phyloP scores from a whole-genome alignment of 2,113 vertebrate genomes.

The Calyptommatus sinebrachiatus region DNA sequence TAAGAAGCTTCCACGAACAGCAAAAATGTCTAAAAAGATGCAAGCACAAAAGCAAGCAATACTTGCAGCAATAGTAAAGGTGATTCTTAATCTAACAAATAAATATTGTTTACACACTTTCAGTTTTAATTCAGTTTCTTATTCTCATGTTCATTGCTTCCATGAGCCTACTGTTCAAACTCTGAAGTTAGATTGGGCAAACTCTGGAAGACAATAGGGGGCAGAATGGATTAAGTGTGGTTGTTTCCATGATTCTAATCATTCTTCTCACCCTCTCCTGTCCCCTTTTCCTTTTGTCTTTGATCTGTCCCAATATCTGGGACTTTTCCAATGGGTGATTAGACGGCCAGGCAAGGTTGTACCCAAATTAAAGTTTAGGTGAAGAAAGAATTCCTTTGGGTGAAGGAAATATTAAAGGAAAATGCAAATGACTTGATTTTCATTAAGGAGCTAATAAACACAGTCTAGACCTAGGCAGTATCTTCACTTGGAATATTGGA shows the following conservation, averaged over 20 bases:
- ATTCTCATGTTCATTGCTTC: too few relatives aligned
- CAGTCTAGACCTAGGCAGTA: background rate
- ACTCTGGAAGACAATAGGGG: too few relatives aligned
- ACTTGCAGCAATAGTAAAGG: background rate
- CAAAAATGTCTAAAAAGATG: slow-evolving; percentile 17
- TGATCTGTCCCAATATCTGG: too few relatives aligned
- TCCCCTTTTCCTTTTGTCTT: too few relatives aligned
- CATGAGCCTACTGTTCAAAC: too few relatives aligned
- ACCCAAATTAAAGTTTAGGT: background rate
- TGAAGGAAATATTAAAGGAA: background rate
- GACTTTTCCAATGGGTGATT: too few relatives aligned
- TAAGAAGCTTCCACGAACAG: slow-evolving; percentile 24
- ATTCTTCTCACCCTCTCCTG: too few relatives aligned
- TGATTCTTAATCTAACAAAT: background rate
- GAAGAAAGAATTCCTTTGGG: too few relatives aligned
- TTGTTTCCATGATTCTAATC: too few relatives aligned
- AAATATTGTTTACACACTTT: background rate
- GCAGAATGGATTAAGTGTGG: too few relatives aligned
- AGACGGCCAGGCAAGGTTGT: background rate
- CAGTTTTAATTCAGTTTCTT: background rate
- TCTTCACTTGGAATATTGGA: background rate
- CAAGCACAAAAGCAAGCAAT: background rate
- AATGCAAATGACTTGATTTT: background rate
- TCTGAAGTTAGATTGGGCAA: too few relatives aligned
- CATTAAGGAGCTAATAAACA: background rate